These are phyloP conservation scores for Brachionus plicatilis DNA, from an alignment of 1,140 invertebrate species.

Conservation along the genomic window DNA sequence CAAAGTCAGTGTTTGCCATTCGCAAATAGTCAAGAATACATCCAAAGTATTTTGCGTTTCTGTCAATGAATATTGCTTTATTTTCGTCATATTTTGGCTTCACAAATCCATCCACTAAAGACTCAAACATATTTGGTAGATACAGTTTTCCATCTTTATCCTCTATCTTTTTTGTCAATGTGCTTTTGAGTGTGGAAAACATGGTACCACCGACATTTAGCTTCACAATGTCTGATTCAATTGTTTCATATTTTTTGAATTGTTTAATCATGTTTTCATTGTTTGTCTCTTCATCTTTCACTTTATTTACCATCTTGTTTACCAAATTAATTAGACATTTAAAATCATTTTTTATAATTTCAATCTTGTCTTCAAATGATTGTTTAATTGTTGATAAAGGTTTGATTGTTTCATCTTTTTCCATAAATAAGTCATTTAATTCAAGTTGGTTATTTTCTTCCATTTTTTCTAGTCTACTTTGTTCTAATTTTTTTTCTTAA, in stretches of 20 bases:
- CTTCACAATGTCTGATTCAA: not conserved
- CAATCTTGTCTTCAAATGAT: not conserved
- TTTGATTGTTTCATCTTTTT: not conserved
- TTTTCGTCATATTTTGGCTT: not conserved
- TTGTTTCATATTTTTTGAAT: not conserved
- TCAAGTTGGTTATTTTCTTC: too few relatives aligned
- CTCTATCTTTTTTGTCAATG: not conserved
- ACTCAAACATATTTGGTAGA: not conserved
- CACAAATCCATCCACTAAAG: not conserved
- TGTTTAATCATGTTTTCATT: not conserved
- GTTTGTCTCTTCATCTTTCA: not conserved
- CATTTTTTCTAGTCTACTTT: too few relatives aligned
- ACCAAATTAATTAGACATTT: not conserved
- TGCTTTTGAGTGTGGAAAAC: not conserved
- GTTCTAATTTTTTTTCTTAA: too few relatives aligned
- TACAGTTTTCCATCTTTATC: not conserved
- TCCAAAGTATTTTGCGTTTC: not conserved
- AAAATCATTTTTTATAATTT: not conserved
- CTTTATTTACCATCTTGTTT: not conserved
- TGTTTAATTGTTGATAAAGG: not conserved
- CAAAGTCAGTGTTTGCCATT: not conserved
- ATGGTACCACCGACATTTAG: not conserved
- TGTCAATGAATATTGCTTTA: not conserved
- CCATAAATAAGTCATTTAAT: too few relatives aligned
- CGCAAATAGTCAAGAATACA: slow-evolving; percentile 16